Percentiles rank a stretch among this genome's conserved stretches.
Conservation (phyloP, 1,140 invertebrate species). For the Anoplophora glabripennis region DNA sequence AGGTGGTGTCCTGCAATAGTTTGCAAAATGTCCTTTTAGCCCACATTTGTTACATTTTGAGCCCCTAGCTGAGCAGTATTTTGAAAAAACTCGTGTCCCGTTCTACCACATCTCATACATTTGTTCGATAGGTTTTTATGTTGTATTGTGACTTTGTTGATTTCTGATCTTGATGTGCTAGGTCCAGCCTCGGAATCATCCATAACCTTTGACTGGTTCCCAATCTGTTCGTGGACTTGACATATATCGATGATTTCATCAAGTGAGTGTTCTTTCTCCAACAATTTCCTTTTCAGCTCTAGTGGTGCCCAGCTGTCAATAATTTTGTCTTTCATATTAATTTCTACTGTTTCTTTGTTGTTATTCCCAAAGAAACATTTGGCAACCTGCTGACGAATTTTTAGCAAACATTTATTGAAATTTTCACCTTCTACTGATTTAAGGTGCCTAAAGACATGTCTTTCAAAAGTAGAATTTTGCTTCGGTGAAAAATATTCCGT, state of each 20-base stretch:
- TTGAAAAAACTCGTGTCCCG: no score
- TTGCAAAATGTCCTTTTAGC: background rate
- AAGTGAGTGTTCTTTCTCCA: slow-evolving; percentile 33
- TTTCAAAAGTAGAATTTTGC: slow-evolving; percentile 32
- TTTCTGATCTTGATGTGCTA: background rate
- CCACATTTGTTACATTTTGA: background rate
- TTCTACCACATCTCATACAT: no score
- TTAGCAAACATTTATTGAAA: slow-evolving; percentile 3
- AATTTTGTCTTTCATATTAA: slow-evolving; percentile 36
- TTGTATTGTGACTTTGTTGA: no score
- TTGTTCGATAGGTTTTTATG: no score
- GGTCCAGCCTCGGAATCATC: background rate
- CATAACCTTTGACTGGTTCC: background rate
- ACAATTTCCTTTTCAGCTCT: slow-evolving; percentile 29
- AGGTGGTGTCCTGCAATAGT: background rate
- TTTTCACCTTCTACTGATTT: background rate
- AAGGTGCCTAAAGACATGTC: background rate
- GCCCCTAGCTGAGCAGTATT: background rate
- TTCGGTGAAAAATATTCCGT: slow-evolving; percentile 23
- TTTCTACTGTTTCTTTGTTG: slow-evolving; percentile 37
- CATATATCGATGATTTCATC: no score
- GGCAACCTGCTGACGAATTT: background rate
- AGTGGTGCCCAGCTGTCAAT: slow-evolving; percentile 33
- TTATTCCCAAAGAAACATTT: no score
- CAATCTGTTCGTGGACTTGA: no score